A percentile compares a stretch with the other conserved stretches of the same genome.
These are phyloP conservation scores for Diloba caeruleocephala DNA, from an alignment of 2,888 invertebrate species.

Conservation along the genomic window DNA sequence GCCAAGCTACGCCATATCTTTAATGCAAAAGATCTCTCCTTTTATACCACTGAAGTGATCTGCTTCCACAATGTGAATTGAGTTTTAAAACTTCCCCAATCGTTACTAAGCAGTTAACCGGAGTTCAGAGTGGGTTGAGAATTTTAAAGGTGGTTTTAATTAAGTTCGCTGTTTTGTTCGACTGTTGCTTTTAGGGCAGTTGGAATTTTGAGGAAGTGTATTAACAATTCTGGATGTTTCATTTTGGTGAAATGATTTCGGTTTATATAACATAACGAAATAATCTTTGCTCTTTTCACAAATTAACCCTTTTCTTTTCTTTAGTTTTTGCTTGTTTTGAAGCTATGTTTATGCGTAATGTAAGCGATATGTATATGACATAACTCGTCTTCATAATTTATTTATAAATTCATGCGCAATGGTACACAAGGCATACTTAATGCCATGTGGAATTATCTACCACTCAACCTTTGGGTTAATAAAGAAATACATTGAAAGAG, in stretches of 20 bases:
- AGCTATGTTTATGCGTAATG: no score
- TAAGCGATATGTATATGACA: no score
- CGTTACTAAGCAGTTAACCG: conserved; percentile 57
- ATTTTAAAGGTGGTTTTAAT: conserved; percentile 51
- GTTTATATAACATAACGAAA: no score
- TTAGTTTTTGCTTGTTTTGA: neutral
- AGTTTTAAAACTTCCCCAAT: conserved; percentile 62
- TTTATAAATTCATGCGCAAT: no score
- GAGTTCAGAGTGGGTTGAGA: conserved; percentile 48
- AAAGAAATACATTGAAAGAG: no score
- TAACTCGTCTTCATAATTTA: no score
- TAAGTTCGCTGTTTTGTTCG: conserved; percentile 30
- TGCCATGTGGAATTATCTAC: no score
- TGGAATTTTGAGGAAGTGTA: conserved; percentile 9
- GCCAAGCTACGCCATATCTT: conserved; percentile 45
- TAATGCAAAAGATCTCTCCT: conserved; percentile 56
- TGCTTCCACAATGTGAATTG: conserved; percentile 57
- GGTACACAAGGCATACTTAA: no score
- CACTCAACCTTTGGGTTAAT: no score
- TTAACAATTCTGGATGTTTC: conserved; percentile 15
- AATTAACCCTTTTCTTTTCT: no score
- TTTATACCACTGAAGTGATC: conserved; percentile 56
- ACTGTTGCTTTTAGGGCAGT: conserved; percentile 17
- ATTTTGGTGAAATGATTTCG: neutral
- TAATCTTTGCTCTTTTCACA: no score